These are phyloP conservation scores for Mormoops blainvillei DNA, from an alignment of 2,113 vertebrate genomes.

Conservation along the genomic window DNA sequence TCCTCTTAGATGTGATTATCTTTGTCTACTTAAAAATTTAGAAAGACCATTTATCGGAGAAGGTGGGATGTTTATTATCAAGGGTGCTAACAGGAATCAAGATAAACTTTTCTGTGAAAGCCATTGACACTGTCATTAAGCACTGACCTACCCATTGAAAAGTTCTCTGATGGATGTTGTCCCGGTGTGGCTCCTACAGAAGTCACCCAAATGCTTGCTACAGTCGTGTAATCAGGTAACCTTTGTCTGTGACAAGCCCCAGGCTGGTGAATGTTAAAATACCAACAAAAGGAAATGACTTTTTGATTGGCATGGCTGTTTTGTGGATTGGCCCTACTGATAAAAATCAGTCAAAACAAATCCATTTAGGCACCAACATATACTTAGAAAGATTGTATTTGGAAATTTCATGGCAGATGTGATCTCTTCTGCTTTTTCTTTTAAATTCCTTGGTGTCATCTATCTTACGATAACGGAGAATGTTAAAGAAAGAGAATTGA, in stretches of 20 bases:
- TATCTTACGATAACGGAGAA: conserved; percentile 18
- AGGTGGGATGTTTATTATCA: conserved; percentile 4
- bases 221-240: conserved; percentile 47
- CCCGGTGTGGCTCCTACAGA: neutral
- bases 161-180: conserved; percentile 46
- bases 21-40: neutral
- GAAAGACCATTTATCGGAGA: neutral
- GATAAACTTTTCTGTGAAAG: conserved; percentile 45
- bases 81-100: conserved; percentile 23
- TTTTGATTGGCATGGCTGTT: conserved; percentile 59
- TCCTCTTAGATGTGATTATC: neutral
- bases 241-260: conserved; percentile 59
- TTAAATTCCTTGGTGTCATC: conserved; percentile 44
- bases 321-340: conserved; percentile 47
- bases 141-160: neutral
- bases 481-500: neutral
- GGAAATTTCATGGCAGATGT: conserved; percentile 44
- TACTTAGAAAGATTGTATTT: conserved; percentile 48
- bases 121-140: conserved; percentile 53
- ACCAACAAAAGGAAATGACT: conserved; percentile 67
- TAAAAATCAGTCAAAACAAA: conserved; percentile 65
- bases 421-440: conserved; percentile 37
- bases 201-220: neutral
- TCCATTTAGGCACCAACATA: conserved; percentile 46
- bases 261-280: conserved; percentile 47